Percentiles rank a stretch among this genome's conserved stretches.
These are phyloP conservation scores for Oenanthe oenanthe DNA, from an alignment of 2,113 vertebrate species.

Conservation along the genomic window DNA sequence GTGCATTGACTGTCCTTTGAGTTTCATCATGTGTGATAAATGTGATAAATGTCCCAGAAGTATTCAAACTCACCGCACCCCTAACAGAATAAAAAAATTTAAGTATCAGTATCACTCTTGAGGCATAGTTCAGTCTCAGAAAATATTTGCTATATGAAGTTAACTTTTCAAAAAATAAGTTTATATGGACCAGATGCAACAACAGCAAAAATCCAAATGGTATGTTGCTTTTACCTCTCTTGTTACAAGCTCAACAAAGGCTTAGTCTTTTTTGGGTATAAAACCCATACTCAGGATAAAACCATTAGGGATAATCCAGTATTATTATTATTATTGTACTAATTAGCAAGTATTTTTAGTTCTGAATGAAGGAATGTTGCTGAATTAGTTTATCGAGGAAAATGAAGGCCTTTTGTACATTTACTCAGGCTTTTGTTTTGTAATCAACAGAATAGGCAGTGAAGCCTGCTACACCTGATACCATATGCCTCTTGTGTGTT, in stretches of 20 bases:
- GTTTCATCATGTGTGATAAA: not conserved
- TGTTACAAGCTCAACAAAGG: not conserved
- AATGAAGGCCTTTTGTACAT: not conserved
- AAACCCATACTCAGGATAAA: not conserved
- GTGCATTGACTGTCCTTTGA: not conserved
- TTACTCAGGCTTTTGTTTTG: not conserved
- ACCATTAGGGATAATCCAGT: not conserved
- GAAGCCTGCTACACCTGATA: not conserved
- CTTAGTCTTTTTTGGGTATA: not conserved
- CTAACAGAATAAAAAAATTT: not conserved
- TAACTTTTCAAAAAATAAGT: not conserved
- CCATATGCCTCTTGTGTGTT: not conserved
- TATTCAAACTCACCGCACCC: not conserved
- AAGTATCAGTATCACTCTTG: not conserved
- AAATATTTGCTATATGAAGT: not conserved
- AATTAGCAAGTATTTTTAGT: slow-evolving; percentile 47
- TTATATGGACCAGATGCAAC: not conserved
- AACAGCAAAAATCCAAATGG: not conserved
- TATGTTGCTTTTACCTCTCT: not conserved
- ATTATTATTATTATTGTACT: not conserved
- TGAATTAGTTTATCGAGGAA: not conserved
- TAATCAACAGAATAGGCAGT: not conserved
- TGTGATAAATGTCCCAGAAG: not conserved
- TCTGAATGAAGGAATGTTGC: not conserved
- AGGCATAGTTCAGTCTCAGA: not conserved